phyloP scores from a whole-genome alignment of 2,888 invertebrate species.

The Eristalis tenax region DNA sequence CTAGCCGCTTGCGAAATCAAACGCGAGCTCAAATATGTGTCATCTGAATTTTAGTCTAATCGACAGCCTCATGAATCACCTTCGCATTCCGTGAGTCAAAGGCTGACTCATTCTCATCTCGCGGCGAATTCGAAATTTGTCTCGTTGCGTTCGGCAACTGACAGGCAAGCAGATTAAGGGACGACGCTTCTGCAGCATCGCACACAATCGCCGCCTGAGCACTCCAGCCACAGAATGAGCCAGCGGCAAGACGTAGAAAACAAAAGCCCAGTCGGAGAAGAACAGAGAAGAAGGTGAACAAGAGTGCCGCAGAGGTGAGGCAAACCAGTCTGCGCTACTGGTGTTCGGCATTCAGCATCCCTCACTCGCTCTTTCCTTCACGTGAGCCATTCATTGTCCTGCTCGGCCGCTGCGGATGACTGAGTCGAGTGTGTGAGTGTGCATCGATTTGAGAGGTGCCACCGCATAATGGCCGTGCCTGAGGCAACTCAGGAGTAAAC shows the following conservation, averaged over 20 bases:
- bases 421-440: not conserved
- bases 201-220: not conserved
- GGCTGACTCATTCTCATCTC: not conserved
- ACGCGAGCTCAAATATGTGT: not conserved
- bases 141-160: no score
- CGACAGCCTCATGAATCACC: not conserved
- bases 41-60: not conserved
- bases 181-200: not conserved
- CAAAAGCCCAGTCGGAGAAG: not conserved
- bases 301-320: conserved; percentile 1
- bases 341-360: no score
- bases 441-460: no score
- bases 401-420: not conserved
- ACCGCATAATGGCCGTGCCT: not conserved
- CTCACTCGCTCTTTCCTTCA: not conserved
- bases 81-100: not conserved
- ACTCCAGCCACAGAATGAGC: not conserved
- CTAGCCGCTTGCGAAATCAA: not conserved
- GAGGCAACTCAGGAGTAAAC: not conserved
- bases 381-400: not conserved
- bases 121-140: not conserved
- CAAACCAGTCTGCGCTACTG: not conserved
- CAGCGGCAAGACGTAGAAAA: no score
- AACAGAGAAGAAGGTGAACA: not conserved
- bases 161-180: not conserved